Percentiles rank a stretch among this genome's conserved stretches.
phyloP scores from a whole-genome alignment of 2,113 vertebrate species.

The Microcebus tavaratra region DNA sequence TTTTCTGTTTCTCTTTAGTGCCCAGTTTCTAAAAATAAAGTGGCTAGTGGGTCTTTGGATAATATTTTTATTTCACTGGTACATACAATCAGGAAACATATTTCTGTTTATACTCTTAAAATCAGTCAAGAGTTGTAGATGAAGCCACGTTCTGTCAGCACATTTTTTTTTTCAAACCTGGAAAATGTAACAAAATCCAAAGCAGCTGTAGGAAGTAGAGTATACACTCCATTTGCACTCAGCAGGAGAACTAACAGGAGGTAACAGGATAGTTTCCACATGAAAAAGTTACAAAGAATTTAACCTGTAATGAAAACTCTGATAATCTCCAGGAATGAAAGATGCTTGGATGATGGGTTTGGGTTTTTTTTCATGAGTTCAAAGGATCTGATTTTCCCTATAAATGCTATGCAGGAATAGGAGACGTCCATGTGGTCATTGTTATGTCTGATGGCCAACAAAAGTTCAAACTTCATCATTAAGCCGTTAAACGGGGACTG shows the following conservation, averaged over 20 bases:
- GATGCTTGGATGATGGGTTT: slow-evolving; percentile 58
- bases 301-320: slow-evolving; percentile 77
- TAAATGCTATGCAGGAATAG: slow-evolving; percentile 23
- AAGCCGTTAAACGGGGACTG: slow-evolving; percentile 41
- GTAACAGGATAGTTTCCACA: slow-evolving; percentile 34
- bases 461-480: slow-evolving; percentile 63
- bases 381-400: slow-evolving; percentile 63
- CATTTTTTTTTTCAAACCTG: slow-evolving; percentile 40
- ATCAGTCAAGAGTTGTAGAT: slow-evolving; percentile 53
- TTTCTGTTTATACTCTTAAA: slow-evolving; percentile 53
- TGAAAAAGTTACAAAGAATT: slow-evolving; percentile 55
- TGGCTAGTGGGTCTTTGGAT: slow-evolving; percentile 11
- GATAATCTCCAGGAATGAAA: slow-evolving; percentile 76
- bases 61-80: slow-evolving; percentile 56
- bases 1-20: slow-evolving; percentile 47
- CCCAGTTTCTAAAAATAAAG: slow-evolving; percentile 69
- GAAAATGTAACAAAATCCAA: slow-evolving; percentile 67
- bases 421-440: slow-evolving; percentile 60
- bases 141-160: slow-evolving; percentile 78
- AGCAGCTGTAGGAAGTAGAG: slow-evolving; percentile 60
- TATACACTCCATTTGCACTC: slow-evolving; percentile 51
- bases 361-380: slow-evolving; percentile 65
- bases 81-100: slow-evolving; percentile 50
- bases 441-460: slow-evolving; percentile 63
- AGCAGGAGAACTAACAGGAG: slow-evolving; percentile 1